phyloP scores from a whole-genome alignment of 2,888 invertebrate genomes.

The Hemithea aestivaria region DNA sequence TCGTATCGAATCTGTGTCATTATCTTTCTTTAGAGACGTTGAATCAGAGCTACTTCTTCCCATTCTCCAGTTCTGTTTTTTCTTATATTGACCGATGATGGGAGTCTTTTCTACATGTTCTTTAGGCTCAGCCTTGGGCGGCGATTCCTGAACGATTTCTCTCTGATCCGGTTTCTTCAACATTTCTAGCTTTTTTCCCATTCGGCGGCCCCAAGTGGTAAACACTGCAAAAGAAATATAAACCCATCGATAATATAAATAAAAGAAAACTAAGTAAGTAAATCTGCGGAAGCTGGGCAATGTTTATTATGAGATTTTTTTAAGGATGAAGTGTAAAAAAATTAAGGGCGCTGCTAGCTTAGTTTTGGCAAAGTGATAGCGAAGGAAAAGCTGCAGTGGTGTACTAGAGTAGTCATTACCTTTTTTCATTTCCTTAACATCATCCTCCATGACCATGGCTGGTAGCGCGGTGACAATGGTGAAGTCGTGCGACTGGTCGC shows the following conservation, averaged over 20 bases:
- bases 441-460: conserved; percentile 87
- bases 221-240: conserved; percentile 68
- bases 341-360: too few species aligned
- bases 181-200: conserved; percentile 88
- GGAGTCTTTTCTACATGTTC: conserved; percentile 46
- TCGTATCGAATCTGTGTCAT: conserved; percentile 68
- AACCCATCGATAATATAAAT: too few species aligned
- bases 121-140: conserved; percentile 46
- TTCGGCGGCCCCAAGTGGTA: conserved; percentile 87
- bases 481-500: conserved; percentile 79
- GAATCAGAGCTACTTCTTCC: conserved; percentile 75
- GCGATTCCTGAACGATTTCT: conserved; percentile 66
- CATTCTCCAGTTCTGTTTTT: conserved; percentile 80
- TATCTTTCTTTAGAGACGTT: conserved; percentile 64
- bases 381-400: too few species aligned
- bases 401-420: conserved; percentile 54
- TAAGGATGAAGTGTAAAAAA: too few species aligned
- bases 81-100: conserved; percentile 70
- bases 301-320: neutral
- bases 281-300: too few species aligned
- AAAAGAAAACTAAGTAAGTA: too few species aligned
- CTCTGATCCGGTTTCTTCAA: conserved; percentile 83
- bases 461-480: conserved; percentile 88
- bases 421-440: conserved; percentile 80
- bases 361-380: too few species aligned